Base-by-base conservation (phyloP, 2,888 invertebrate species). In the Magallana nippona region DNA sequence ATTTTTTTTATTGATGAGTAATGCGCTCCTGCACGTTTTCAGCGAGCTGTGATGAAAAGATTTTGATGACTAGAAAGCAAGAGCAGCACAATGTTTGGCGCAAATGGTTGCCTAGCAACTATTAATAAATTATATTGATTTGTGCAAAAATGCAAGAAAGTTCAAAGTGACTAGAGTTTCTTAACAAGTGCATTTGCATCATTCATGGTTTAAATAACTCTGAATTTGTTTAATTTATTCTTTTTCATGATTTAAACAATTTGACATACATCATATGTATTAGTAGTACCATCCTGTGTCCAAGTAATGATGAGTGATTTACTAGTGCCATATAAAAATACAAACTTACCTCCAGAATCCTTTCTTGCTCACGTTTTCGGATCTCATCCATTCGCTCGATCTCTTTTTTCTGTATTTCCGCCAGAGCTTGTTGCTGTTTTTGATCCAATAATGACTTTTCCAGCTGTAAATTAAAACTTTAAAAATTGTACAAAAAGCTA, bases 331-430 rank as follows among this genome's bases (percentile, higher is more conserved):
- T 22, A 60, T 5, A 27, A 22, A 13, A 55, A 78, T 17, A 3
- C 10, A 22, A 62, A 89, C 93, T 91, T 92, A 95, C 95, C 90
- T 98, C 97, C 0, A 97, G 96, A 87, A 99, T 97, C 86, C 98
- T 95, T 92, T 97, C 97, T 91, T 98, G 97, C 95, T 99, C 99
- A 82, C 97, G 96, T 87, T 96, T 96, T 93, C 98, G 97, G 86
- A 98, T 96, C 90, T 97, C 97, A 93, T 98, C 97, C 79, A 98
- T 94, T 10, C 97, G 95, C 93, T 98, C 98, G 84, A 96, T 96
- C 93, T 98, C 98, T 85, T 96, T 95, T 10, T 97, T 95, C 93
- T 97, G 97, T 78, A 96, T 97, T 90, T 98, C 97, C 1, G 96
- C 96, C 83, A 96, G 96, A 55, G 96, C 95, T 0, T 97, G 97